A percentile compares a stretch with the other conserved stretches of the same genome.
Conservation (phyloP, 2,113 vertebrate species). For the Leucoraja erinaceus region DNA sequence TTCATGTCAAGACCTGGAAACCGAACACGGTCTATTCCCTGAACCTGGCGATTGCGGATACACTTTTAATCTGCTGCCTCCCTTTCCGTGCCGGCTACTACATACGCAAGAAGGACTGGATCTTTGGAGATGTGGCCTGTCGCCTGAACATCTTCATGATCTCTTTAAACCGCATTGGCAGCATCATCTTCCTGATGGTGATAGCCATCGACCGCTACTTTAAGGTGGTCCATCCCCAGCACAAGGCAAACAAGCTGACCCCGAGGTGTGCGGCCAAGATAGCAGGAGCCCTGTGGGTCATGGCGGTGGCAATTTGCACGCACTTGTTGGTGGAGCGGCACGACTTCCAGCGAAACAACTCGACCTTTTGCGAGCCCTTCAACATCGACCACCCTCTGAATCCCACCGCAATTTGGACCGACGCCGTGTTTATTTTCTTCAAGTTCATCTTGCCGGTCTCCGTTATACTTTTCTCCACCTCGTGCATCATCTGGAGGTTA, state of each 20-base stretch:
- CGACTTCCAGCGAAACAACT: neutral
- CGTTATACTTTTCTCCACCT: constrained; percentile 56
- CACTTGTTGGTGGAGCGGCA: neutral
- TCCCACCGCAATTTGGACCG: constrained; percentile 31
- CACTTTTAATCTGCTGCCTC: constrained; percentile 58
- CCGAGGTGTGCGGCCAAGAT: neutral
- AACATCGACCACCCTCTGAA: constrained; percentile 39
- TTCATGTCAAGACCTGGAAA: constrained; percentile 66
- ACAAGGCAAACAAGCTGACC: constrained; percentile 48
- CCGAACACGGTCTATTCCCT: constrained; percentile 66
- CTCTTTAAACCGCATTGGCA: constrained; percentile 62
- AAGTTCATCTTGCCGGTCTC: constrained; percentile 55
- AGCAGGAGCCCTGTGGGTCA: neutral
- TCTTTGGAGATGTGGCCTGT: constrained; percentile 48
- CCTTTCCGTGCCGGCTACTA: constrained; percentile 60
- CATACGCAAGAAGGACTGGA: constrained; percentile 51
- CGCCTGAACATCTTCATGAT: constrained; percentile 63
- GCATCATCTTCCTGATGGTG: constrained; percentile 61
- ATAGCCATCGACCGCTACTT: constrained; percentile 66
- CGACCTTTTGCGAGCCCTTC: neutral
- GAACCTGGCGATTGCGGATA: constrained; percentile 64
- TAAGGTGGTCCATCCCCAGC: constrained; percentile 60
- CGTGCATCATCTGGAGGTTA: neutral
- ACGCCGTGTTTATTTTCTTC: constrained; percentile 49
- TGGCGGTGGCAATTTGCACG: neutral